Conservation (phyloP, 2,113 vertebrate species). For the Misgurnus mizolepis region DNA sequence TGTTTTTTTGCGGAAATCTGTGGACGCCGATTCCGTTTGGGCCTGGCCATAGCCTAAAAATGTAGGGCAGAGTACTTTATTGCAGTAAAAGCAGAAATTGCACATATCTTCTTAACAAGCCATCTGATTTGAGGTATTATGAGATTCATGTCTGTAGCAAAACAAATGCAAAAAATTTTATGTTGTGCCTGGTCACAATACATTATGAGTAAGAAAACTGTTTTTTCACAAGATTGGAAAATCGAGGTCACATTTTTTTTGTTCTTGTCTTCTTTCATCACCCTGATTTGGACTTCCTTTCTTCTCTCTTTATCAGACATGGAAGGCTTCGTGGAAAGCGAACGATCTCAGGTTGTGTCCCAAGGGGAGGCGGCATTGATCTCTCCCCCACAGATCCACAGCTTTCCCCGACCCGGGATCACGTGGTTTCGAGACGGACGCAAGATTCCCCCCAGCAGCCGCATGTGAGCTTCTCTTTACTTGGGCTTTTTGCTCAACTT, state of each 20-base stretch:
- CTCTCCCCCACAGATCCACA: conserved; percentile 86
- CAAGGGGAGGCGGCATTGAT: conserved; percentile 91
- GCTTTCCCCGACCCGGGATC: conserved; percentile 95
- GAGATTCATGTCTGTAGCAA: too few species aligned
- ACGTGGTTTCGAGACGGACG: conserved; percentile 98
- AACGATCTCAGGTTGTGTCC: conserved; percentile 83
- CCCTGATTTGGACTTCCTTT: conserved; percentile 16
- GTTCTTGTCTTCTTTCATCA: not conserved
- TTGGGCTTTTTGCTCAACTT: conserved; percentile 14
- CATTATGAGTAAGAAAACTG: not conserved
- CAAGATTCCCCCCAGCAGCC: conserved; percentile 97
- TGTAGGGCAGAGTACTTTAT: too few species aligned
- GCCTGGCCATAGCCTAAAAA: too few species aligned
- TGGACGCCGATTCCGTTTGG: too few species aligned
- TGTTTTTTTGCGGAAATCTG: too few species aligned
- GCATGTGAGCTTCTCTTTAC: conserved; percentile 82
- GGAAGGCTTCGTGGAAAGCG: conserved; percentile 88
- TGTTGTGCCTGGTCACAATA: not conserved
- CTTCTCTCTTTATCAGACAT: conserved; percentile 79
- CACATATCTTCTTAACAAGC: too few species aligned
- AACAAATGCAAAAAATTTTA: not conserved
- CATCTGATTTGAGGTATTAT: too few species aligned
- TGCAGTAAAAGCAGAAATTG: too few species aligned
- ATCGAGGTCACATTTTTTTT: not conserved
- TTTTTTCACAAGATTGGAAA: too few species aligned